These are phyloP conservation scores for Arrhopalites spinosus DNA, from an alignment of 2,888 invertebrate species.

Conservation along the genomic window DNA sequence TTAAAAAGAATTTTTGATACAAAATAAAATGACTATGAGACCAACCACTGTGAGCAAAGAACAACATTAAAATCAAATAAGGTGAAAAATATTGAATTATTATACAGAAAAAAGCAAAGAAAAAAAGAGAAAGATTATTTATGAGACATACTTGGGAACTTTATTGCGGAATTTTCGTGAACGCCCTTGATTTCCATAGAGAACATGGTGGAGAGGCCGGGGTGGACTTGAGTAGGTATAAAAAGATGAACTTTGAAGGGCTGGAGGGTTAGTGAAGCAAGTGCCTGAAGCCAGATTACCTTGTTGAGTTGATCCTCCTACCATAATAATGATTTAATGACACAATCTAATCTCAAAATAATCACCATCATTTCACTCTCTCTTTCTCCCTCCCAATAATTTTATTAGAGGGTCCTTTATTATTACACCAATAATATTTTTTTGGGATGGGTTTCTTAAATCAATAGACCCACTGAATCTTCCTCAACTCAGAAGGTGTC, in stretches of 20 bases:
- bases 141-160: constrained; percentile 34
- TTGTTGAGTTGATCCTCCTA: constrained; percentile 13
- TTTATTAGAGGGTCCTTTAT: no score
- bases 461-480: no score
- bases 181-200: constrained; percentile 28
- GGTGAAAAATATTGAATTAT: constrained; percentile 2
- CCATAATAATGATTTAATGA: constrained; percentile 16
- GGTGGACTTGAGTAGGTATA: constrained; percentile 47
- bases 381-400: not conserved
- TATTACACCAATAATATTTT: not conserved
- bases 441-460: constrained; percentile 1
- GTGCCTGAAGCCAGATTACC: constrained; percentile 20
- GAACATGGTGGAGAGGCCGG: constrained; percentile 6
- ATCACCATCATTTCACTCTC: not conserved
- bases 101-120: no score
- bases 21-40: no score
- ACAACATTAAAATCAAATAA: not conserved
- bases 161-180: constrained; percentile 40
- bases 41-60: not conserved
- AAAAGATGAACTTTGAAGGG: not conserved
- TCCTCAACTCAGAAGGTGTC: no score
- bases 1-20: no score
- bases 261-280: constrained; percentile 15
- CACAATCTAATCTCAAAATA: not conserved
- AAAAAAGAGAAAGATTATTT: not conserved